phyloP scores from a whole-genome alignment of 2,888 invertebrate species.

The Cataglyphis altisquamis region DNA sequence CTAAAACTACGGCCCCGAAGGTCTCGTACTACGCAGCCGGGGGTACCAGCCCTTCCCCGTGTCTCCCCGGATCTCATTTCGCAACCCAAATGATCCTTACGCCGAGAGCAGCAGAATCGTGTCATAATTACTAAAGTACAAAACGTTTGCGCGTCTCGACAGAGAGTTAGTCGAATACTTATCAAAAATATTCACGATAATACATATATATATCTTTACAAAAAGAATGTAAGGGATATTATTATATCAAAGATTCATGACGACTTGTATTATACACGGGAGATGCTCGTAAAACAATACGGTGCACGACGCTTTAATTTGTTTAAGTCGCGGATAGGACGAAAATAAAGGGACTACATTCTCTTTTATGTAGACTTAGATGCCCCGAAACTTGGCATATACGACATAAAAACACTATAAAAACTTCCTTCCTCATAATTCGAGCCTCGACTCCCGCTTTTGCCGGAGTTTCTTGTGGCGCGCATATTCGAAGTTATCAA shows the following conservation, averaged over 20 bases:
- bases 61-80: constrained; percentile 59
- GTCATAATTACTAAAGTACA: constrained; percentile 67
- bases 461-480: constrained; percentile 57
- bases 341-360: constrained; percentile 67
- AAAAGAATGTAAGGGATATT: neutral
- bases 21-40: constrained; percentile 68
- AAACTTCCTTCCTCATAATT: constrained; percentile 82
- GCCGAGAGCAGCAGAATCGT: constrained; percentile 55
- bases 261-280: constrained; percentile 73
- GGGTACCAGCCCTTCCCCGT: constrained; percentile 39
- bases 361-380: constrained; percentile 54
- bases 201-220: neutral
- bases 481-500: constrained; percentile 35
- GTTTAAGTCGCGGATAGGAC: constrained; percentile 82
- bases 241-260: constrained; percentile 78
- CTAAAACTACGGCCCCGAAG: constrained; percentile 75
- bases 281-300: constrained; percentile 78
- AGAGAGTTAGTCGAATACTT: neutral
- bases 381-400: constrained; percentile 75
- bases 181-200: neutral
- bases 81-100: constrained; percentile 59
- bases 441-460: constrained; percentile 71
- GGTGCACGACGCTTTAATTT: constrained; percentile 84
- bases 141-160: neutral
- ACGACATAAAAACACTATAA: constrained; percentile 84